A percentile compares a stretch with the other conserved stretches of the same genome.
Evolutionary conservation across 2,888 invertebrate species (phyloP).

Genomic region (Ophion ellenae): DNA sequence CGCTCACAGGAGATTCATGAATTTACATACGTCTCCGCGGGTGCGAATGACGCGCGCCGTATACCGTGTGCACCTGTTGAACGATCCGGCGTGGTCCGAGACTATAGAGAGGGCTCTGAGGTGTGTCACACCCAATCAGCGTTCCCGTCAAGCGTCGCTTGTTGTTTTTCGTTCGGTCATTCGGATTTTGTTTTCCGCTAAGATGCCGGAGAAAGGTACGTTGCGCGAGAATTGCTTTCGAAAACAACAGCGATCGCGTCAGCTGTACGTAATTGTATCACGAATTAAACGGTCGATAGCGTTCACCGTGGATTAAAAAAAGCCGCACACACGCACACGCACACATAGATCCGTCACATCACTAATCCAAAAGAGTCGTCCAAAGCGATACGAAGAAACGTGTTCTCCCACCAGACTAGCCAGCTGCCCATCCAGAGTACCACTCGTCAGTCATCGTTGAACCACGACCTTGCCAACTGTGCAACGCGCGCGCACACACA

Average conservation of each 20-base stretch:
- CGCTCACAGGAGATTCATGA: conserved; percentile 62
- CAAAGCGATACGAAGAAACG: conserved; percentile 39
- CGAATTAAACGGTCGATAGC: neutral
- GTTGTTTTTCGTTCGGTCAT: conserved; percentile 4
- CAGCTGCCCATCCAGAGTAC: conserved; percentile 63
- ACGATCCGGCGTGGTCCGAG: conserved; percentile 63
- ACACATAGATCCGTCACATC: conserved; percentile 38
- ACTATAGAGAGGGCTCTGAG: conserved; percentile 50
- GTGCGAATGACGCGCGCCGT: conserved; percentile 65
- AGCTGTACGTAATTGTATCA: neutral
- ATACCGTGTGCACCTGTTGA: conserved; percentile 75
- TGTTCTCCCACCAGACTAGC: conserved; percentile 45
- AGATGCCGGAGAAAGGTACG: neutral
- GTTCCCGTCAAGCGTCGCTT: conserved; percentile 30
- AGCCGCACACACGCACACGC: neutral
- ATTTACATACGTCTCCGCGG: conserved; percentile 69
- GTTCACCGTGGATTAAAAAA: neutral
- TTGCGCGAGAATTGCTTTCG: neutral
- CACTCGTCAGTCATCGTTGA: conserved; percentile 67
- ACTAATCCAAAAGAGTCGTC: conserved; percentile 36
- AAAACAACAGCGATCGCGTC: neutral
- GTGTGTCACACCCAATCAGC: conserved; percentile 58
- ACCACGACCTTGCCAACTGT: conserved; percentile 67
- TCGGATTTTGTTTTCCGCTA: neutral
- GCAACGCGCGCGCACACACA: conserved; percentile 9